Evolutionary conservation across 1,140 invertebrate species (phyloP).

Genomic region (Lepidurus apus): DNA sequence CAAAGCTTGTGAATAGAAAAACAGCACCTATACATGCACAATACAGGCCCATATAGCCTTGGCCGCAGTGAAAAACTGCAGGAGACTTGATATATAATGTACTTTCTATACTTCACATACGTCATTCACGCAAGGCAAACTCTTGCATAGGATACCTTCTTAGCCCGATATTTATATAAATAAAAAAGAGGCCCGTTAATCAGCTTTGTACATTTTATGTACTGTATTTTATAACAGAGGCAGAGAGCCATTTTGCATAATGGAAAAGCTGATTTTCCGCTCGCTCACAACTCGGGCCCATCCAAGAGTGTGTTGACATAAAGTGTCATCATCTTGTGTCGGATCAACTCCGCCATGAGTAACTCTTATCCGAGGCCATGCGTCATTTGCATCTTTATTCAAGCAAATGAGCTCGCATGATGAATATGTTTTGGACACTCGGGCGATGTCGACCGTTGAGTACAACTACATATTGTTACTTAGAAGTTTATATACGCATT

Average conservation of each 20-base stretch:
- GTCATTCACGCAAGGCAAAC: not conserved
- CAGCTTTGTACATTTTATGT: not conserved
- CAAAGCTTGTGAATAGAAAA: not conserved
- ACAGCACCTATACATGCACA: not conserved
- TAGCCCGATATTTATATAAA: not conserved
- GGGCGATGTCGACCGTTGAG: not conserved
- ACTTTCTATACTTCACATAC: not conserved
- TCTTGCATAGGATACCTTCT: no score
- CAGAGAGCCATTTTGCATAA: not conserved
- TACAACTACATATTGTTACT: no score
- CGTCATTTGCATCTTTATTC: conserved; percentile 12
- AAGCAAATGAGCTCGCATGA: not conserved
- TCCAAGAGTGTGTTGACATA: not conserved
- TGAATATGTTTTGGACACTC: conserved; percentile 15
- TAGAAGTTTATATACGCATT: not conserved
- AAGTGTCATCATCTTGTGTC: conserved; percentile 4
- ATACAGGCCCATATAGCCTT: not conserved
- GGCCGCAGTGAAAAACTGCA: not conserved
- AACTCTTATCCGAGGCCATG: not conserved
- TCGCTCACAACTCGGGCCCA: not conserved
- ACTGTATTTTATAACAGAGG: not conserved
- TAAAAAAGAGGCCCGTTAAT: conserved; percentile 6
- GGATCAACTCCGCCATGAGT: not conserved
- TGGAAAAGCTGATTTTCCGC: conserved; percentile 10
- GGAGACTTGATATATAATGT: not conserved